phyloP scores from a whole-genome alignment of 2,888 invertebrate species.

The Pemphredon lugubris region DNA sequence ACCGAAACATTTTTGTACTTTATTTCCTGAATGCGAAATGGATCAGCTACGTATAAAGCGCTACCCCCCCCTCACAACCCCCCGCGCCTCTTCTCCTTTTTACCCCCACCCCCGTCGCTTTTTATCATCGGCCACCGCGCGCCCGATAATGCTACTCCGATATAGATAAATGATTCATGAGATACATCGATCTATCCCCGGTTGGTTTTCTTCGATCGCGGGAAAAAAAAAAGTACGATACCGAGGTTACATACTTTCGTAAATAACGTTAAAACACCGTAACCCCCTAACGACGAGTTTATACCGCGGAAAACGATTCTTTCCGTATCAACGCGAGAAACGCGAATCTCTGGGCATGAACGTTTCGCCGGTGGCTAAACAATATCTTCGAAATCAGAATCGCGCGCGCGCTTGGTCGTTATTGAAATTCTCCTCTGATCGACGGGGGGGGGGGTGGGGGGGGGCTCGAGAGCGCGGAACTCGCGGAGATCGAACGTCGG shows the following conservation, averaged over 20 bases:
- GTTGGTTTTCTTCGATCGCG: background rate
- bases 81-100: background rate
- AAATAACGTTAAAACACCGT: constrained; percentile 23
- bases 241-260: constrained; percentile 44
- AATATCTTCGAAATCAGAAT: constrained; percentile 1
- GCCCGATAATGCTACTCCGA: background rate
- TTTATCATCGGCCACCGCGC: too few relatives aligned
- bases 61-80: background rate
- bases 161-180: background rate
- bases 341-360: too few relatives aligned
- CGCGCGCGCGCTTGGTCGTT: too few relatives aligned
- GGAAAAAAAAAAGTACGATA: constrained; percentile 34
- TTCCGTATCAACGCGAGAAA: too few relatives aligned
- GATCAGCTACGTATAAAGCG: background rate
- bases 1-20: background rate
- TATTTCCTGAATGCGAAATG: background rate
- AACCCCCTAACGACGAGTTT: constrained; percentile 40
- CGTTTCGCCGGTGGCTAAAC: too few relatives aligned
- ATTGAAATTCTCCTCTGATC: background rate
- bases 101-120: background rate
- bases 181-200: background rate
- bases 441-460: too few relatives aligned
- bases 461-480: too few relatives aligned
- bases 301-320: constrained; percentile 8
- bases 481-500: too few relatives aligned